Evolutionary conservation across 2,113 vertebrate genomes (phyloP), one percentile per base, ranked within the genome.

Genomic region (Pollachius pollachius): DNA sequence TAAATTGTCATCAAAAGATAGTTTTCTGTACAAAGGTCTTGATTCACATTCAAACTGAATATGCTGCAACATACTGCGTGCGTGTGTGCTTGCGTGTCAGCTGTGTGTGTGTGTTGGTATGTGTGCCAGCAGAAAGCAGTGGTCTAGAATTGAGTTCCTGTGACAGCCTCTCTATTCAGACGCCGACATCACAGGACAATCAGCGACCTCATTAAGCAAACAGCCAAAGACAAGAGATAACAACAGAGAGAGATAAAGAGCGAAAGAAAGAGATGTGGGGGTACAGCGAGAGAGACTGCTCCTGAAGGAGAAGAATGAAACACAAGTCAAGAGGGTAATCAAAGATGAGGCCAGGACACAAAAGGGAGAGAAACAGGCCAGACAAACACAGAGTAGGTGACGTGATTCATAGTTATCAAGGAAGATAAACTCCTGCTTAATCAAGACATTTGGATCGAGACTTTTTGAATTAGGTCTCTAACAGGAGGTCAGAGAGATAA

Each of bases 171-270:
- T 76, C 81, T 76, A 75, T 83, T 86, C 76, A 78, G 79, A 48
- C 69, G 73, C 64, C 64, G 77, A 83, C 78, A 82, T 85, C 81
- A 76, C 67, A 76, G 70, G 73, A 77, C 75, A 74, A 85, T 85
- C 80, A 77, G 77, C 64, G 73, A 84, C 84, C 86, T 82, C 84
- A 90, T 88, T 87, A 86, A 77, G 81, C 77, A 72, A 80, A 80
- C 70, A 5, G 54, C 5, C n/a, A n/a, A n/a, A 16, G 15, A 57
- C 4, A 57, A 79, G 62, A 78, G 13, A 78, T 64, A 70, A 19
- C 69, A 69, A 8, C 62, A 52, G 64, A 23, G 62, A 52, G 34
- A 30, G 48, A 66, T 41, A 57, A 59, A 63, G 63, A 67, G 61
- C 15, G 11, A 25, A 23, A 56, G 52, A 4, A 23, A 25, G 7